These are phyloP conservation scores for Mastomys natalensis DNA, from an alignment of 2,113 vertebrate species.

Conservation along the genomic window DNA sequence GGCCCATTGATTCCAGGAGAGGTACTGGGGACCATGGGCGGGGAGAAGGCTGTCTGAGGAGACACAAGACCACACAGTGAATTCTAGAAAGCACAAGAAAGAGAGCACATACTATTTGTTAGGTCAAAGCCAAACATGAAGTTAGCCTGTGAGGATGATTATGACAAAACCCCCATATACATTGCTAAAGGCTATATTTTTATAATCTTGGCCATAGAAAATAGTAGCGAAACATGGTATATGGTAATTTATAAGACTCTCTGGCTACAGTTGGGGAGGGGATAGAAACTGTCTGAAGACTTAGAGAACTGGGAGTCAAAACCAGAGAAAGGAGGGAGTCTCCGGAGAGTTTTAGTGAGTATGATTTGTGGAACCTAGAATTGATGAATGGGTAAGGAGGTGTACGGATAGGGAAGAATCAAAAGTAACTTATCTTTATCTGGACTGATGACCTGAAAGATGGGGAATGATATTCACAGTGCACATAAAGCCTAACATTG, in stretches of 20 bases:
- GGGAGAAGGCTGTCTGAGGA: not conserved
- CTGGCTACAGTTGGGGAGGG: not conserved
- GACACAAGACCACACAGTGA: not conserved
- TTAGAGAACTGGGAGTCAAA: not conserved
- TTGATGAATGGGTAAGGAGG: not conserved
- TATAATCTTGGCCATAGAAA: not conserved
- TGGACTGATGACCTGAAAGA: not conserved
- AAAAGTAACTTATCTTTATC: not conserved
- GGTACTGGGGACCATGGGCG: not conserved
- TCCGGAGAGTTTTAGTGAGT: not conserved
- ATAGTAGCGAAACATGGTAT: not conserved
- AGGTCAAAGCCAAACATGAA: not conserved
- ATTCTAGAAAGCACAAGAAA: not conserved
- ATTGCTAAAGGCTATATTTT: not conserved
- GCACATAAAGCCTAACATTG: not conserved
- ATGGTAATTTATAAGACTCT: not conserved
- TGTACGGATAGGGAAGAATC: not conserved
- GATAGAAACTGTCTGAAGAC: not conserved
- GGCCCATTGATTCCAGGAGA: not conserved
- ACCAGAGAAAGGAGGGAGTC: not conserved
- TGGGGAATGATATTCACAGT: not conserved
- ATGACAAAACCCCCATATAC: not conserved
- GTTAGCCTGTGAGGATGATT: not conserved
- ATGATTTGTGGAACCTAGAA: not conserved
- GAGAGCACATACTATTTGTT: not conserved